phyloP scores from a whole-genome alignment of 2,888 invertebrate species.

The Eugnorisma glareosa region DNA sequence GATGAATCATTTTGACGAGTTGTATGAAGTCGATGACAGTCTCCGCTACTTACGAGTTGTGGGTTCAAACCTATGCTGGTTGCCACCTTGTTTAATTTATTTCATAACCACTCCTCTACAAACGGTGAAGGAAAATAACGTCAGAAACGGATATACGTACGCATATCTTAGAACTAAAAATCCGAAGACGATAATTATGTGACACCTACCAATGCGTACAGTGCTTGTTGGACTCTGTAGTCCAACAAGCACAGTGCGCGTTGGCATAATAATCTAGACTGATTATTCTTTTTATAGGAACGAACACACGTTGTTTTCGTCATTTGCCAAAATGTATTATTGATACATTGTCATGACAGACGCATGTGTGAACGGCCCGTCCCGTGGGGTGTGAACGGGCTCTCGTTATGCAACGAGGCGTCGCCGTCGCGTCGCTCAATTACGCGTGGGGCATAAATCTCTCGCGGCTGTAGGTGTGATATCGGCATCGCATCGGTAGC shows the following conservation, averaged over 20 bases:
- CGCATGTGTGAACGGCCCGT: neutral
- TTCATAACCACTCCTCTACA: neutral
- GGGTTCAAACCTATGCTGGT: too few relatives aligned
- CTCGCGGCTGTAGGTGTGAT: conserved; percentile 48
- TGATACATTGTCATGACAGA: neutral
- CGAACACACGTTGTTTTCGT: neutral
- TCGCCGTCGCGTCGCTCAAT: conserved; percentile 38
- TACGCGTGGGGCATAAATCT: conserved; percentile 60
- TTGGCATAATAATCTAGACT: too few relatives aligned
- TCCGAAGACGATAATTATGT: neutral
- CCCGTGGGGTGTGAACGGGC: conserved; percentile 29
- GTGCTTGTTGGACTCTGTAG: neutral
- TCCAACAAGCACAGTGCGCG: too few relatives aligned
- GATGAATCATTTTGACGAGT: too few relatives aligned
- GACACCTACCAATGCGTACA: neutral
- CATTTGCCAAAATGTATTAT: neutral
- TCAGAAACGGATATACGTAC: too few relatives aligned
- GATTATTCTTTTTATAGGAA: too few relatives aligned
- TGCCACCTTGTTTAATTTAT: neutral
- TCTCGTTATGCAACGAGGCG: conserved; percentile 9
- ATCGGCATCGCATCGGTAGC: neutral
- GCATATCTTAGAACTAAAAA: neutral
- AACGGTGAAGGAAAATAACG: neutral
- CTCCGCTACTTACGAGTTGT: too few relatives aligned
- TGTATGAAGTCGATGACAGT: too few relatives aligned